These are phyloP conservation scores for Hirtodrosophila cameraria DNA, from an alignment of 2,888 invertebrate genomes.

Conservation along the genomic window DNA sequence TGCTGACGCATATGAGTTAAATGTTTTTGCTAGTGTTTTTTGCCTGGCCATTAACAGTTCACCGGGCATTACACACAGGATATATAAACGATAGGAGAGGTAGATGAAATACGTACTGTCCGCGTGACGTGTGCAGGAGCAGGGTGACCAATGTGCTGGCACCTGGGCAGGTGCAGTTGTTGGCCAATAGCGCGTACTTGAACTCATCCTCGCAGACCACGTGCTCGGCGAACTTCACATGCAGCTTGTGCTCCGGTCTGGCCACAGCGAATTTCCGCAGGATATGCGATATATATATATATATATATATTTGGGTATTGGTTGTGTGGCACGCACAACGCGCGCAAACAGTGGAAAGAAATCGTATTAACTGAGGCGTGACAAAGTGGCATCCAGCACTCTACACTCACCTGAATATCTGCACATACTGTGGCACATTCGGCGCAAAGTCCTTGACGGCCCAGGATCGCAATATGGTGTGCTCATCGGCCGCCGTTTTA, in stretches of 20 bases:
- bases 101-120: conserved; percentile 92
- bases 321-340: conserved; percentile 30
- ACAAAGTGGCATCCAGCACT: conserved; percentile 7
- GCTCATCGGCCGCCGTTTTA: conserved; percentile 96
- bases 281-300: conserved; percentile 23
- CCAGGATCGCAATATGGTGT: conserved; percentile 94
- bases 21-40: conserved; percentile 10
- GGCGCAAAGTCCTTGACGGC: conserved; percentile 99
- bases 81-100: conserved; percentile 3
- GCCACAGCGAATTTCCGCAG: conserved; percentile 53
- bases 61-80: conserved; percentile 27
- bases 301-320: conserved; percentile 5
- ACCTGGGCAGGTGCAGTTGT: conserved; percentile 99
- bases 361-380: conserved; percentile 53
- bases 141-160: conserved; percentile 98
- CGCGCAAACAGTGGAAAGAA: conserved; percentile 34
- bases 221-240: conserved; percentile 99
- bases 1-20: conserved; percentile 56
- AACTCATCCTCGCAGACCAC: conserved; percentile 99
- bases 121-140: conserved; percentile 97
- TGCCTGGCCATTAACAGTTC: conserved; percentile 56
- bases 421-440: conserved; percentile 97
- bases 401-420: conserved; percentile 89
- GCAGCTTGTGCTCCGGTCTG: conserved; percentile 98
- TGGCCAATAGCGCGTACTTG: conserved; percentile 98